Conservation (phyloP, 1,140 invertebrate genomes). For the Hyphantria cunea region DNA sequence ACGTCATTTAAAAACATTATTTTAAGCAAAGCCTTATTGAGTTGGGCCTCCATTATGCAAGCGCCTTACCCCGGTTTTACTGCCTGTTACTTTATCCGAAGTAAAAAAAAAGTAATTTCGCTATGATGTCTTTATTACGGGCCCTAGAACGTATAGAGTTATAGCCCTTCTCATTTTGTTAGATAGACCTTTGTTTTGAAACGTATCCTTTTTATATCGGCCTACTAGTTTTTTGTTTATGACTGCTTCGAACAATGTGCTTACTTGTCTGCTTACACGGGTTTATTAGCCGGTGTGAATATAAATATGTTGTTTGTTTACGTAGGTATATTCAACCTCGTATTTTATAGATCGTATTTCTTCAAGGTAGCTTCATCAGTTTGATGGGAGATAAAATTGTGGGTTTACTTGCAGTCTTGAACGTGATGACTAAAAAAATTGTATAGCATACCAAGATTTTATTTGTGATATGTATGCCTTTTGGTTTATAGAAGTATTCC, state of each 20-base stretch:
- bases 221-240: slow-evolving; percentile 19
- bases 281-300: slow-evolving; percentile 1
- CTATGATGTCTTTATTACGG: slow-evolving; percentile 43
- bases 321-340: too few relatives aligned
- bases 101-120: slow-evolving; percentile 45
- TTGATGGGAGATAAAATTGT: too few relatives aligned
- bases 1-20: slow-evolving; percentile 18
- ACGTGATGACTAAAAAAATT: too few relatives aligned
- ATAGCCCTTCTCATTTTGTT: slow-evolving; percentile 36
- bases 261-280: slow-evolving; percentile 4
- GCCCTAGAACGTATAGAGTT: slow-evolving; percentile 34
- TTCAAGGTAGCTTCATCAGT: too few relatives aligned
- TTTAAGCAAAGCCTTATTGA: slow-evolving; percentile 18
- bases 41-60: slow-evolving; percentile 14
- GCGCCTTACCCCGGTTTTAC: slow-evolving; percentile 29
- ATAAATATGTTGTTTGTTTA: background rate
- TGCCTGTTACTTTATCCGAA: slow-evolving; percentile 34
- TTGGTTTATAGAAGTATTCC: too few relatives aligned
- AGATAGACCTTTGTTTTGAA: slow-evolving; percentile 36
- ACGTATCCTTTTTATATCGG: slow-evolving; percentile 23
- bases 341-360: too few relatives aligned
- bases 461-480: too few relatives aligned
- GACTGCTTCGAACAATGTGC: slow-evolving; percentile 11
- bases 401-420: too few relatives aligned
- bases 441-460: too few relatives aligned